phyloP scores from a whole-genome alignment of 2,888 invertebrate species.

The Cosmia trapezina region DNA sequence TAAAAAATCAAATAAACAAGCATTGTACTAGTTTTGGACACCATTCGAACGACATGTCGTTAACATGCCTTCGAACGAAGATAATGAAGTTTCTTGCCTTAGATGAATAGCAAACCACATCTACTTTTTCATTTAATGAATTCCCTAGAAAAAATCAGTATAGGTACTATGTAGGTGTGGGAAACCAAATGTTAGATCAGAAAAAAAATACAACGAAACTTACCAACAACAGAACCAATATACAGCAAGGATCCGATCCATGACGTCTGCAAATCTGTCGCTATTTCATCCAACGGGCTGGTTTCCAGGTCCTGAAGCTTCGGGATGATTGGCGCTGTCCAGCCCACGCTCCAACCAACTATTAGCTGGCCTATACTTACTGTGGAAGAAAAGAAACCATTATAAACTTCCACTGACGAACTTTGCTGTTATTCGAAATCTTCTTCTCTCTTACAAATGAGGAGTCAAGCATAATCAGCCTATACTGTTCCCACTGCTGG shows the following conservation, averaged over 20 bases:
- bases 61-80: no score
- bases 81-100: no score
- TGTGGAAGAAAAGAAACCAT: constrained; percentile 61
- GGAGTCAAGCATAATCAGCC: no score
- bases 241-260: constrained; percentile 90
- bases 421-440: not conserved
- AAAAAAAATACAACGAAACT: constrained; percentile 21
- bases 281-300: constrained; percentile 78
- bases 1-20: no score
- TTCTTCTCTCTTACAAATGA: not conserved
- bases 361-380: constrained; percentile 86
- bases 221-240: constrained; percentile 87
- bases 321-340: constrained; percentile 90
- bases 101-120: no score
- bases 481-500: no score
- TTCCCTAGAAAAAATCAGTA: no score
- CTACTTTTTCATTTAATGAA: no score
- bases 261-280: constrained; percentile 82
- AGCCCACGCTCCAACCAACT: constrained; percentile 88
- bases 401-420: not conserved
- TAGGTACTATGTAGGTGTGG: no score
- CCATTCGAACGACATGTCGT: no score
- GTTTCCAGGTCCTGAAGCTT: constrained; percentile 78
- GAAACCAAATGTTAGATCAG: no score
- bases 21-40: no score